These are phyloP conservation scores for Alectura lathami DNA, from an alignment of 2,113 vertebrate species.

Conservation along the genomic window DNA sequence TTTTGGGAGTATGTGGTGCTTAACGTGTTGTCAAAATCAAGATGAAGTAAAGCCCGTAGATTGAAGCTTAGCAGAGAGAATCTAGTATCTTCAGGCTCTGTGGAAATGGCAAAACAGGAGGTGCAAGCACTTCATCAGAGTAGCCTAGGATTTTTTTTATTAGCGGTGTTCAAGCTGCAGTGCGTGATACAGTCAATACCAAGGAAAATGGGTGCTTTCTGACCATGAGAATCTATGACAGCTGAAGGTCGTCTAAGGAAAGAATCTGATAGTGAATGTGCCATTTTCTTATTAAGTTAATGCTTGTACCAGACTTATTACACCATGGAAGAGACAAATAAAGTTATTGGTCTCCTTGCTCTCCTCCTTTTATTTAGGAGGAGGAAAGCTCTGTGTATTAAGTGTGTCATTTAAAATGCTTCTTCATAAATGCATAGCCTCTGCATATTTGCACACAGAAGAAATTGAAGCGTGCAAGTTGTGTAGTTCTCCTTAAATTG, in stretches of 20 bases:
- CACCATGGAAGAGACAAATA: background rate
- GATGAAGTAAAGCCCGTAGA: fast-evolving
- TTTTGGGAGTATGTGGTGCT: background rate
- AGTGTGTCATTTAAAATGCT: background rate
- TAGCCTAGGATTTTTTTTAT: background rate
- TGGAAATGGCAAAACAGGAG: background rate
- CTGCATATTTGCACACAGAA: background rate
- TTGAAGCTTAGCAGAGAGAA: background rate
- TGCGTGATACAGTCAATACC: background rate
- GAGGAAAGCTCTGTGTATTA: background rate
- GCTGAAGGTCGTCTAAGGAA: background rate
- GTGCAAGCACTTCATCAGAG: background rate
- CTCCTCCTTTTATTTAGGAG: background rate
- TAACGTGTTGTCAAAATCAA: background rate
- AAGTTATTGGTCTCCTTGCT: background rate
- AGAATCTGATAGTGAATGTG: background rate
- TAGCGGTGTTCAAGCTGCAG: background rate
- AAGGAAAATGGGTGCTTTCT: background rate
- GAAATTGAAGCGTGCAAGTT: background rate
- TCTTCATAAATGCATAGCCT: background rate
- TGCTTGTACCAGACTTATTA: background rate
- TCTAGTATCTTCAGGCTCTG: background rate
- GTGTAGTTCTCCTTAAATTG: background rate
- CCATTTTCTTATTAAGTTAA: background rate
- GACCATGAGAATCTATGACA: background rate